Percentiles rank a stretch among this genome's conserved stretches.
phyloP scores from a whole-genome alignment of 1,140 invertebrate species.

The Epicauta chinensis region DNA sequence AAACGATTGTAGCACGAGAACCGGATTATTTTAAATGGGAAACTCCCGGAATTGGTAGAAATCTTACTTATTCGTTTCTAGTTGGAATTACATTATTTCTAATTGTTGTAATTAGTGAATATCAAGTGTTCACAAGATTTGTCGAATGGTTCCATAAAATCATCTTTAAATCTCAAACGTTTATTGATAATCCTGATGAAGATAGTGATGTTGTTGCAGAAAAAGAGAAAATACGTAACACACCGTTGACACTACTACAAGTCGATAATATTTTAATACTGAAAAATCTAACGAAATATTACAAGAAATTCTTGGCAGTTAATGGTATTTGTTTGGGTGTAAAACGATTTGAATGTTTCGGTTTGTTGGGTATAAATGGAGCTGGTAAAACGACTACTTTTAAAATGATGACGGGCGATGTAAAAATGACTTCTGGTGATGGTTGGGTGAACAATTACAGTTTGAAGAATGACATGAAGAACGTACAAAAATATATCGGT shows the following conservation, averaged over 20 bases:
- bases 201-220: constrained; percentile 45
- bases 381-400: constrained; percentile 73
- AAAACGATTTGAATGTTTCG: constrained; percentile 70
- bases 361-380: constrained; percentile 81
- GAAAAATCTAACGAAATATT: constrained; percentile 58
- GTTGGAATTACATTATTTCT: constrained; percentile 38
- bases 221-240: constrained; percentile 32
- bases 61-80: constrained; percentile 37
- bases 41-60: constrained; percentile 42
- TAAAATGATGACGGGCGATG: constrained; percentile 80
- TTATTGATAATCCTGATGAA: constrained; percentile 1
- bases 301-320: constrained; percentile 60
- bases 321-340: constrained; percentile 60
- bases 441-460: constrained; percentile 40
- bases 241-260: constrained; percentile 18
- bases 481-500: constrained; percentile 55
- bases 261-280: constrained; percentile 37
- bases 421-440: constrained; percentile 42
- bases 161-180: constrained; percentile 11
- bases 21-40: constrained; percentile 46
- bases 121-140: constrained; percentile 43
- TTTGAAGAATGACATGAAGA: constrained; percentile 46
- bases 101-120: constrained; percentile 42
- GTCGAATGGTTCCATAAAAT: constrained; percentile 10
- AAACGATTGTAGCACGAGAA: constrained; percentile 40